A percentile compares a stretch with the other conserved stretches of the same genome.
Evolutionary conservation across 1,140 invertebrate species (phyloP).

Genomic region (Marisa cornuarietis): DNA sequence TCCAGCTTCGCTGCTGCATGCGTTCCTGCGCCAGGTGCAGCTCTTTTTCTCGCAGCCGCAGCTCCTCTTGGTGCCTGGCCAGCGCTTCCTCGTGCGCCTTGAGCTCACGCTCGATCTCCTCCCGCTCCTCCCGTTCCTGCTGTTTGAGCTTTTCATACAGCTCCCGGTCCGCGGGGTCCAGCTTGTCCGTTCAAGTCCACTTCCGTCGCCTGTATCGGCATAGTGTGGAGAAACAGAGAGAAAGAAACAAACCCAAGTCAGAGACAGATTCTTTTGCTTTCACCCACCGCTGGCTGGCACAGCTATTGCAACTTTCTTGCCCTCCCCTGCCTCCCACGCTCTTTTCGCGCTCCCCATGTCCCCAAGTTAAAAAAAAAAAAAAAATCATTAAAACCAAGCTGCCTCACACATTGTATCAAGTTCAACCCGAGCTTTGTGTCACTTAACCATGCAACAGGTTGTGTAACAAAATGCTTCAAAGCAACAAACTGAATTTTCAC

Average conservation of each 20-base stretch:
- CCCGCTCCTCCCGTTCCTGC: constrained; percentile 70
- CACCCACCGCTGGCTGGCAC: neutral
- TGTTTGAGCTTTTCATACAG: constrained; percentile 77
- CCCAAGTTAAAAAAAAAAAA: no score
- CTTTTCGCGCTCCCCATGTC: neutral
- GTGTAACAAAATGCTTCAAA: no score
- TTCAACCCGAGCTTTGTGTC: no score
- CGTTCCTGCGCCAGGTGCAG: constrained; percentile 57
- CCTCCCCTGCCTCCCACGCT: neutral
- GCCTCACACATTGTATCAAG: no score
- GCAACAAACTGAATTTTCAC: no score
- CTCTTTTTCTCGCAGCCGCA: constrained; percentile 44
- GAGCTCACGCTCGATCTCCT: constrained; percentile 65
- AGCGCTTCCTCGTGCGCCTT: constrained; percentile 61
- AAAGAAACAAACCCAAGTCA: neutral
- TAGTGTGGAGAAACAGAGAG: constrained; percentile 67
- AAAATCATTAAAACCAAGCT: no score
- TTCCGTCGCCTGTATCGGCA: no score
- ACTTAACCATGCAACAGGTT: no score
- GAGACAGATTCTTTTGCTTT: neutral
- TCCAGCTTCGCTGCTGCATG: constrained; percentile 58
- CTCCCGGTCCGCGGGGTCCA: constrained; percentile 71
- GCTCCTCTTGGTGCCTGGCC: constrained; percentile 46
- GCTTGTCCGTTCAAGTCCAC: constrained; percentile 53
- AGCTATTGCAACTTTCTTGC: neutral